Conservation (phyloP, 2,113 vertebrate species). For the Erythrocebus patas region DNA sequence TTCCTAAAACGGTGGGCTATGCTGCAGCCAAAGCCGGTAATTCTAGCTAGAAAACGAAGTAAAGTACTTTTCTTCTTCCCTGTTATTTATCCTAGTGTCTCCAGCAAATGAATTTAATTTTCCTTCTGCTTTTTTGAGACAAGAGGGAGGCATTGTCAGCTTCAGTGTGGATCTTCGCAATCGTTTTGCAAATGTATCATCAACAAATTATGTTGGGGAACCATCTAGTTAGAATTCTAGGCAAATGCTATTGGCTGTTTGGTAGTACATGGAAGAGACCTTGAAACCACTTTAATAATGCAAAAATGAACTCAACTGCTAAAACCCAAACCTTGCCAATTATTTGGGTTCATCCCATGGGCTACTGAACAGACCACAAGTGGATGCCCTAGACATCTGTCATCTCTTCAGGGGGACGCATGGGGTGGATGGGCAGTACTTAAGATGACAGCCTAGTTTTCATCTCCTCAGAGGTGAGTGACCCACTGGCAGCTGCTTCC, state of each 20-base stretch:
- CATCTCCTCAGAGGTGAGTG: conserved; percentile 65
- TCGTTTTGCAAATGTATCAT: conserved; percentile 16
- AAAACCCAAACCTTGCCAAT: background rate
- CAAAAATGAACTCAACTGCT: background rate
- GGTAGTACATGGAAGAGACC: background rate
- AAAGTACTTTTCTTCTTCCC: conserved; percentile 24
- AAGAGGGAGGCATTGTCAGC: conserved; percentile 9
- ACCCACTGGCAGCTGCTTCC: conserved; percentile 76
- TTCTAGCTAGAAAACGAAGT: conserved; percentile 26
- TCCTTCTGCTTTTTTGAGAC: conserved; percentile 14
- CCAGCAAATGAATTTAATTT: conserved; percentile 7
- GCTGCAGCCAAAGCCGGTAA: conserved; percentile 48
- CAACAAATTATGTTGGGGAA: background rate
- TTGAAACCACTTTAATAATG: background rate
- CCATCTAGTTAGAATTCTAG: background rate
- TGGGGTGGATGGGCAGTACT: background rate
- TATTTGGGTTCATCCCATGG: background rate
- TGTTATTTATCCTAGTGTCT: conserved; percentile 27
- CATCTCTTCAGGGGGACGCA: background rate
- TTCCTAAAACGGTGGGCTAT: background rate
- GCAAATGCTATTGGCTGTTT: background rate
- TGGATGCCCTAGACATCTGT: background rate
- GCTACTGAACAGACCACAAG: background rate
- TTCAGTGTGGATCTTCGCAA: background rate
- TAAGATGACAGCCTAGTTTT: conserved; percentile 55